Conservation (phyloP, 2,888 invertebrate species). For the Eudasyphora cyanicolor region DNA sequence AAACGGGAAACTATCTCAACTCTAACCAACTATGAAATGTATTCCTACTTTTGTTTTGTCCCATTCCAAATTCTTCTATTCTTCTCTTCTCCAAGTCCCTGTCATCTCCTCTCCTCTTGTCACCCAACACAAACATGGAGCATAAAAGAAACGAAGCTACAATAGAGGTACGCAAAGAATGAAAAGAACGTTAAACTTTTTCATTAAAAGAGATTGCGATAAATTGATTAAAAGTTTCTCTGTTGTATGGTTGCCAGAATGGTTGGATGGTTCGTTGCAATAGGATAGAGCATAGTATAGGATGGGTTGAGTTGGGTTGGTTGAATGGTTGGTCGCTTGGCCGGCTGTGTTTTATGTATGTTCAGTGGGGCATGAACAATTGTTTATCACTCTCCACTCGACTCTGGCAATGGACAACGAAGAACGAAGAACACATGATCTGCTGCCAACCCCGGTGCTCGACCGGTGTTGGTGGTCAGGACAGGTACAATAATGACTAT, state of each 20-base stretch:
- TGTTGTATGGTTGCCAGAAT: conserved; percentile 16
- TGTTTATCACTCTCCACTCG: conserved; percentile 20
- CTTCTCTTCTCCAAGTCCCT: neutral
- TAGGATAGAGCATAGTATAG: no score
- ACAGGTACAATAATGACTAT: conserved; percentile 44
- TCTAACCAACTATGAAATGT: neutral
- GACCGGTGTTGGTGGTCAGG: conserved; percentile 41
- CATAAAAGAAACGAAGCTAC: neutral
- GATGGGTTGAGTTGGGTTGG: no score
- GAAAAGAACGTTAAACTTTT: conserved; percentile 51
- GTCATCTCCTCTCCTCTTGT: neutral
- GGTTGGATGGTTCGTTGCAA: no score
- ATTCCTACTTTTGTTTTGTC: neutral
- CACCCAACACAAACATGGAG: neutral
- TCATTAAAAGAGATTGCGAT: conserved; percentile 60
- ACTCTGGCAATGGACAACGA: neutral
- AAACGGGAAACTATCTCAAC: conserved; percentile 29
- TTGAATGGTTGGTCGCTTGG: neutral
- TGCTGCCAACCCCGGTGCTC: neutral
- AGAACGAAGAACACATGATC: neutral
- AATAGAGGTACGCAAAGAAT: conserved; percentile 10
- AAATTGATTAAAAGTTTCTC: conserved; percentile 63
- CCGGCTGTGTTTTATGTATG: conserved; percentile 6
- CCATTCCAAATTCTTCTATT: neutral
- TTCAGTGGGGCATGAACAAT: neutral